Evolutionary conservation across 1,140 invertebrate genomes (phyloP), one percentile per base, ranked within the genome.

Genomic region (Scaptodrosophila lebanonensis): DNA sequence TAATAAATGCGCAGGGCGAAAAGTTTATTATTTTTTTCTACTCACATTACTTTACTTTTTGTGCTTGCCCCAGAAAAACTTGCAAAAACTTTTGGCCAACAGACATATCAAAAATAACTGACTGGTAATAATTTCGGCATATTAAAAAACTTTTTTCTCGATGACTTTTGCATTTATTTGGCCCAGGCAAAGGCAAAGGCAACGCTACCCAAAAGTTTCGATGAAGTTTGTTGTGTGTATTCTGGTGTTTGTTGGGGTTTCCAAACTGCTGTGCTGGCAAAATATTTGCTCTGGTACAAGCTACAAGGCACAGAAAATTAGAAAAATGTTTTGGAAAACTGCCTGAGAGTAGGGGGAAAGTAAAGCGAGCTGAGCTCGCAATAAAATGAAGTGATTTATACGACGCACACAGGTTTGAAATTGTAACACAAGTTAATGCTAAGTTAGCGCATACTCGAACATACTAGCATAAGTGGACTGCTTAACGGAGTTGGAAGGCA

Each of bases 111-210:
- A 70, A 66, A 76, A 67, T 73, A 75, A 82, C 75, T 83, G 75
- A 82, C 76, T 82, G 75, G 70, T 82, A 82, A 82, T 82, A 82
- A 82, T 82, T 82, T 82, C 60, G 75, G 75, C 75, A 82, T 83
- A 82, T 82, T 82, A 82, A 82, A 82, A 82, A 82, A 82, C 75
- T 83, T 82, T 79, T 82, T 75, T 70, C 76, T 83, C 76, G 54
- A 82, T 82, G 75, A 82, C 75, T 82, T 82, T 83, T 82, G 75
- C 75, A 83, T 79, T 82, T 79, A 77, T 79, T 79, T 73, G 65
- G 61, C 65, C 47, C 17, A 38, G 20, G 22, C 12, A 38, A 44
- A 33, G 18, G 30, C 48, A 63, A 58, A 42, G 11, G 8, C 65
- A 25, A 25, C n/a, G 22, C 3, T 8, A 25, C 3, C 22, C 22